phyloP scores from a whole-genome alignment of 2,113 vertebrate species.

The Mustelus asterias region DNA sequence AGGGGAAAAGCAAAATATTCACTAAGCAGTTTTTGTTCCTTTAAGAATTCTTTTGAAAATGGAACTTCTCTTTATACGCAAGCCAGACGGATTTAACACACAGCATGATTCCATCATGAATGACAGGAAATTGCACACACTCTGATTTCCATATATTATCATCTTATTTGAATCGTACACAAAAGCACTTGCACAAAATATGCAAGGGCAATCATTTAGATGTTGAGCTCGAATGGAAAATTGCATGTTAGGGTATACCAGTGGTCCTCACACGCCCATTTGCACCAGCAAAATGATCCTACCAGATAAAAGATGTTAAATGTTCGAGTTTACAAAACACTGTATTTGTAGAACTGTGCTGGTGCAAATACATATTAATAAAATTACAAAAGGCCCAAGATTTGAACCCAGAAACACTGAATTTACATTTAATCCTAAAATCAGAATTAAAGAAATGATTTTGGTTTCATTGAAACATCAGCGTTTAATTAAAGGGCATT shows the following conservation, averaged over 20 bases:
- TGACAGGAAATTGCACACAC: constrained; percentile 3
- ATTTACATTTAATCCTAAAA: not conserved
- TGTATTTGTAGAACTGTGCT: not conserved
- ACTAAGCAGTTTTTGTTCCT: not conserved
- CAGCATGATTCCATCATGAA: not conserved
- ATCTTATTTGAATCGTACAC: constrained; percentile 12
- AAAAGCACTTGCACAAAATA: constrained; percentile 10
- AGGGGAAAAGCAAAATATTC: not conserved
- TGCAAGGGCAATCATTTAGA: not conserved
- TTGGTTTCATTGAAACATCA: not conserved
- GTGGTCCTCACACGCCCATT: not conserved
- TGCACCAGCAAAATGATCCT: not conserved
- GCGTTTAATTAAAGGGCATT: not conserved
- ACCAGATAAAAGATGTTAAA: not conserved
- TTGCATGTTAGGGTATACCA: not conserved
- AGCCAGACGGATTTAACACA: not conserved
- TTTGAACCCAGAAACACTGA: not conserved
- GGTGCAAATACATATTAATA: not conserved
- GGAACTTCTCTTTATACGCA: not conserved
- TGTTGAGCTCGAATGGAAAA: not conserved
- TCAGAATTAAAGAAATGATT: not conserved
- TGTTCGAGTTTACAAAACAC: not conserved
- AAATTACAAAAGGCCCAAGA: not conserved
- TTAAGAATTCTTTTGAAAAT: not conserved
- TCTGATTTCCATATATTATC: constrained; percentile 25